Evolutionary conservation across 2,113 vertebrate species (phyloP), one percentile per base, ranked within the genome.

Genomic region (Gambusia holbrooki): DNA sequence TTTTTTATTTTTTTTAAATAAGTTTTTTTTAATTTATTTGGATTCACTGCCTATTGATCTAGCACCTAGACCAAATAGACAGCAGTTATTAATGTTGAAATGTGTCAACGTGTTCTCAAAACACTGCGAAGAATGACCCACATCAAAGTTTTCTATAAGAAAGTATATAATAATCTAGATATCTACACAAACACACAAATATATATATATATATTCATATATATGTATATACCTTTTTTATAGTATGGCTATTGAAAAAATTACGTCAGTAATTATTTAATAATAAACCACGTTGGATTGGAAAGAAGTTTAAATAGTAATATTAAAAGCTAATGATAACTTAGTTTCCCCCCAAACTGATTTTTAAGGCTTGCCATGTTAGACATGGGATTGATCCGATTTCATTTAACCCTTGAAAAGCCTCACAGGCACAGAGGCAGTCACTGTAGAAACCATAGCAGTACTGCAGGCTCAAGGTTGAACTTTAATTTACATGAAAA

Each of bases 171-270:
- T 95, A 88, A 91, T 94, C 93, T 94, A 93, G 89, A 94, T 94
- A 94, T 94, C 93, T 94, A 95, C 94, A 95, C 93, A 94, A 93
- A 95, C 93, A 94, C 93, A 94, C 90, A 95, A 91, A 95, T 92
- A 94, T 94, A 94, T 94, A 92, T 91, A 95, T 92, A 94, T 94
- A 94, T 94, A 92, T 90, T 88, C 84, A 93, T 93, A 91, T 93
- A 89, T 94, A 93, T 94, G 86, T 94, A 90, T 95, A 94, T 94
- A 94, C 82, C 82, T 87, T 94, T 48, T 89, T 94, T 84, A 92
- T 94, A 93, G 93, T 95, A 95, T 95, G 94, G 94, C 94, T 95
- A 95, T 95, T 93, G 93, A 94, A 95, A 95, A 94, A 93, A 93
- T 94, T 94, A 92, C 87, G 80, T 93, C 77, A 91, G 93, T 94